Conservation (phyloP, 2,888 invertebrate genomes). For the Apocheima hispidaria region DNA sequence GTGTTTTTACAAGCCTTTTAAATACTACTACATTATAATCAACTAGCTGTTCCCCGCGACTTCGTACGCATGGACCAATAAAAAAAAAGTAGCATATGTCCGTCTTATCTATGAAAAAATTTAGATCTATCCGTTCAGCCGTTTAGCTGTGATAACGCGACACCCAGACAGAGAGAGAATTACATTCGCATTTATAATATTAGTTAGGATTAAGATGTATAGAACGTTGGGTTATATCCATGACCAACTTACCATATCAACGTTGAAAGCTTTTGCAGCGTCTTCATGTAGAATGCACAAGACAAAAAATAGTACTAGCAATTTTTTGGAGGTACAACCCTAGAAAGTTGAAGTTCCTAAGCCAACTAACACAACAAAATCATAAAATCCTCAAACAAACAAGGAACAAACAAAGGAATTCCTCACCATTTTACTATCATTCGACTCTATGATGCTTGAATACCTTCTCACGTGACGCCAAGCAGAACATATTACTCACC, state of each 20-base stretch:
- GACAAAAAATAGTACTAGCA: not conserved
- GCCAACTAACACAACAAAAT: constrained; percentile 18
- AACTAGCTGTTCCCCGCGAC: no score
- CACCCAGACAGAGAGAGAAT: no score
- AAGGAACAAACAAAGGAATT: constrained; percentile 58
- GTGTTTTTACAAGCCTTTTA: not conserved
- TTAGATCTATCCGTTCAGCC: no score
- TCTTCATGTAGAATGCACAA: not conserved
- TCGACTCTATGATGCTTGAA: constrained; percentile 48
- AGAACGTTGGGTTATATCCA: not conserved
- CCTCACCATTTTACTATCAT: constrained; percentile 51
- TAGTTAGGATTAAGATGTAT: no score
- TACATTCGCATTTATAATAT: no score
- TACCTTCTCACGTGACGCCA: constrained; percentile 60
- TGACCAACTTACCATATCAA: not conserved
- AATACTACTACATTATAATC: not conserved
- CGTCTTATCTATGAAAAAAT: no score
- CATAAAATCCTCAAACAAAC: constrained; percentile 42
- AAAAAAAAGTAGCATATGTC: no score
- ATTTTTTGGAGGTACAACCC: no score
- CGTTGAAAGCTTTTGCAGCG: not conserved
- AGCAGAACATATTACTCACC: constrained; percentile 56
- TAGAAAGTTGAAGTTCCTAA: not conserved
- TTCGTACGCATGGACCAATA: no score
- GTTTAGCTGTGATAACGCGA: no score